phyloP scores from a whole-genome alignment of 2,113 vertebrate genomes.

The Nothobranchius kuhntae region DNA sequence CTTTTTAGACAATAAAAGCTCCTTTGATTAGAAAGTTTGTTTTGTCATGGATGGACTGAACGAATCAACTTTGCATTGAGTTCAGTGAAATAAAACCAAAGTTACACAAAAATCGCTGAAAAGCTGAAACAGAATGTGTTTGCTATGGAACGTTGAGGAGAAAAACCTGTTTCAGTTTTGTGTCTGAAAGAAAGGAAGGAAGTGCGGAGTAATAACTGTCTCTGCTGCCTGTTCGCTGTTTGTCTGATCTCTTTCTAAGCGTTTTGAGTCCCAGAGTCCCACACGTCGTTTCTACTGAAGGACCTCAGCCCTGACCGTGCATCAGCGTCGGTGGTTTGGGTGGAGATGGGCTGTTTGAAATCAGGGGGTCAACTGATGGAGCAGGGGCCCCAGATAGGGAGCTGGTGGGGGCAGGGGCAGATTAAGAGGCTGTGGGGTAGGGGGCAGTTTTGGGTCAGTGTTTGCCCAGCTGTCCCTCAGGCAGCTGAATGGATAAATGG shows the following conservation, averaged over 20 bases:
- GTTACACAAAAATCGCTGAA: no score
- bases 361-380: slow-evolving; percentile 35
- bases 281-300: slow-evolving; percentile 21
- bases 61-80: no score
- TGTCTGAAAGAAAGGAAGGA: no score
- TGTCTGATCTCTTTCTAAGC: slow-evolving; percentile 56
- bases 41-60: no score
- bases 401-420: slow-evolving; percentile 34
- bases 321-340: slow-evolving; percentile 53
- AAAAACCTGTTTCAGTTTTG: no score
- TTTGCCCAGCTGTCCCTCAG: slow-evolving; percentile 70
- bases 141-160: no score
- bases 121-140: no score
- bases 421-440: slow-evolving; percentile 53
- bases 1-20: no score
- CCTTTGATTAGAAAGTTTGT: no score
- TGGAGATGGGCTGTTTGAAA: slow-evolving; percentile 44
- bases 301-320: slow-evolving; percentile 62
- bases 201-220: no score
- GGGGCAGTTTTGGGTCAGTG: slow-evolving; percentile 55
- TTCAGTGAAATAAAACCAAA: no score
- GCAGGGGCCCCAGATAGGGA: slow-evolving; percentile 25
- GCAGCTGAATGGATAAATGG: slow-evolving; percentile 42
- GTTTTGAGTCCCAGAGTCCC: slow-evolving; percentile 46
- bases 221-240: slow-evolving; percentile 32